These are phyloP conservation scores for Eumerus sabulonum DNA, from an alignment of 2,888 invertebrate species.

Conservation along the genomic window DNA sequence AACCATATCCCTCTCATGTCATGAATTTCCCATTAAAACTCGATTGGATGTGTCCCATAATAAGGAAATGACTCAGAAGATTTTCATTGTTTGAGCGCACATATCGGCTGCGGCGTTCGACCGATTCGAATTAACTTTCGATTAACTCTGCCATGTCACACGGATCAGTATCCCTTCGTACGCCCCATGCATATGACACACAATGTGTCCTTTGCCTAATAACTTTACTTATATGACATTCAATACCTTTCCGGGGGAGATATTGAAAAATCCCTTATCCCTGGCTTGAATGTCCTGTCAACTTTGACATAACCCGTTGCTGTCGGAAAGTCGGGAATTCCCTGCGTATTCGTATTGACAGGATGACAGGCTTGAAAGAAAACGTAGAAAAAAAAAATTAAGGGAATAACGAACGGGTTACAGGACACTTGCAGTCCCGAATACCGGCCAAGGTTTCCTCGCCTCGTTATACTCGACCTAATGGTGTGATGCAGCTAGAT, in stretches of 20 bases:
- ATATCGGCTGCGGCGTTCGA: slow-evolving; percentile 69
- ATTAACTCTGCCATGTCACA: slow-evolving; percentile 75
- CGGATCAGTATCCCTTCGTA: slow-evolving; percentile 43
- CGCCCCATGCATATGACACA: background rate
- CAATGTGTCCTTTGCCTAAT: slow-evolving; percentile 40
- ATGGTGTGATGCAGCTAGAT: too few relatives aligned
- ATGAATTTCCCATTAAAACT: slow-evolving; percentile 71
- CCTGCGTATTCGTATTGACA: slow-evolving; percentile 38
- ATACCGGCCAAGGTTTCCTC: slow-evolving; percentile 16
- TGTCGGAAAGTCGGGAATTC: slow-evolving; percentile 45
- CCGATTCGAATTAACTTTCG: slow-evolving; percentile 78
- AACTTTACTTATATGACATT: slow-evolving; percentile 53
- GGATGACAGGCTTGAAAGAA: slow-evolving; percentile 13
- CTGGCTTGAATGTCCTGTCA: slow-evolving; percentile 57
- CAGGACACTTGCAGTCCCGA: slow-evolving; percentile 30
- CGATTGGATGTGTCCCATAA: slow-evolving; percentile 56
- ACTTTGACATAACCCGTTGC: slow-evolving; percentile 64
- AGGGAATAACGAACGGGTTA: slow-evolving; percentile 52
- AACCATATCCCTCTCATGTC: slow-evolving; percentile 60
- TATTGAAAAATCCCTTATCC: slow-evolving; percentile 45
- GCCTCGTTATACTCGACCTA: too few relatives aligned
- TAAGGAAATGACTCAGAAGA: slow-evolving; percentile 68
- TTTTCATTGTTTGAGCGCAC: slow-evolving; percentile 63
- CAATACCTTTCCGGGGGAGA: slow-evolving; percentile 24
- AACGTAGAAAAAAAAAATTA: slow-evolving; percentile 22